phyloP scores from a whole-genome alignment of 2,113 vertebrate genomes.

The Corythornis madagascariensis region DNA sequence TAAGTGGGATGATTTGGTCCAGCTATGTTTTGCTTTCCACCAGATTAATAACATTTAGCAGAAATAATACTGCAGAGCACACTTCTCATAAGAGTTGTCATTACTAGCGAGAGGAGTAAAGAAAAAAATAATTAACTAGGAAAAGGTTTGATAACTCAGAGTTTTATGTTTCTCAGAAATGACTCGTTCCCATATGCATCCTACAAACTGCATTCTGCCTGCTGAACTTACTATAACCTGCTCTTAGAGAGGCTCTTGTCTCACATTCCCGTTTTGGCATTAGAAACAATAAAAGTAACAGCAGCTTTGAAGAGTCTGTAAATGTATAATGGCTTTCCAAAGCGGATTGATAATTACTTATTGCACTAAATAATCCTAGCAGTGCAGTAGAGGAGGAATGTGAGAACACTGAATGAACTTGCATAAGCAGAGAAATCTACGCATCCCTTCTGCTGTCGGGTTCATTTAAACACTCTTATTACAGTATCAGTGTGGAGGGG shows the following conservation, averaged over 20 bases:
- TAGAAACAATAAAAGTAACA: slow-evolving; percentile 51
- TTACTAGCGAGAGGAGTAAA: slow-evolving; percentile 5
- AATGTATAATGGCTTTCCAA: slow-evolving; percentile 37
- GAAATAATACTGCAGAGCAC: not conserved
- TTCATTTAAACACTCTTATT: slow-evolving; percentile 66
- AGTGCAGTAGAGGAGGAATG: slow-evolving; percentile 15
- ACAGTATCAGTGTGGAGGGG: slow-evolving; percentile 30
- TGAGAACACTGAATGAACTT: slow-evolving; percentile 44
- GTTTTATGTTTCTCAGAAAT: slow-evolving; percentile 60
- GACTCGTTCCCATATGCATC: slow-evolving; percentile 62
- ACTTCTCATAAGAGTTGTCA: not conserved
- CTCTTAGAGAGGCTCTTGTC: slow-evolving; percentile 34
- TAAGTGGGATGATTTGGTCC: not conserved
- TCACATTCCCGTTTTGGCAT: slow-evolving; percentile 48
- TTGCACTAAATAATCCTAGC: not conserved
- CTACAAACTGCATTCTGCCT: slow-evolving; percentile 17
- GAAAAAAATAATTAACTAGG: slow-evolving; percentile 17
- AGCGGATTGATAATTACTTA: slow-evolving; percentile 64
- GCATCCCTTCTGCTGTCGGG: slow-evolving; percentile 52
- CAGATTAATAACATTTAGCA: slow-evolving; percentile 1
- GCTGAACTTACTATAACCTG: slow-evolving; percentile 63
- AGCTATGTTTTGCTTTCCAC: not conserved
- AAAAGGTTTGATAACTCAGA: slow-evolving; percentile 43
- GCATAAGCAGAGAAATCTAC: slow-evolving; percentile 38
- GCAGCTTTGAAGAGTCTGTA: slow-evolving; percentile 28